Conservation (phyloP, 2,797 vertebrate species). For the Champsocephalus gunnari region DNA sequence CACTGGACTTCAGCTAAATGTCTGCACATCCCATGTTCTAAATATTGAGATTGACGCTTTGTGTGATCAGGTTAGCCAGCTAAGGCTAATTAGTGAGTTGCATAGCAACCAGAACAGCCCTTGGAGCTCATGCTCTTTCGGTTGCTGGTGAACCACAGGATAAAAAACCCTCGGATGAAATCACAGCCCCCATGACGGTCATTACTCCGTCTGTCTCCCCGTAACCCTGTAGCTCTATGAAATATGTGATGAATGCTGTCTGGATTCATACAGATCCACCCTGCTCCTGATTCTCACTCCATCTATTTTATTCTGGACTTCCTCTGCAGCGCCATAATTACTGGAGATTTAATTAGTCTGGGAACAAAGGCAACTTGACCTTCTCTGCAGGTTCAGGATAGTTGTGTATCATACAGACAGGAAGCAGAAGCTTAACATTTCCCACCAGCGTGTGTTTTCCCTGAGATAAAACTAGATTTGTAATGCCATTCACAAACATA, state of each 20-base stretch:
- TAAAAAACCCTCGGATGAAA: slow-evolving; percentile 29
- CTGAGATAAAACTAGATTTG: background rate
- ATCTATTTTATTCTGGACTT: slow-evolving; percentile 40
- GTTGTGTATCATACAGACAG: slow-evolving; percentile 32
- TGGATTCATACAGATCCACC: slow-evolving; percentile 32
- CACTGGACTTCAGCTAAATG: no score
- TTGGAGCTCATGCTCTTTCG: slow-evolving; percentile 51
- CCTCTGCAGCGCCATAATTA: slow-evolving; percentile 66
- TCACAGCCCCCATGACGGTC: slow-evolving; percentile 27
- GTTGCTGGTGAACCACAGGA: slow-evolving; percentile 34
- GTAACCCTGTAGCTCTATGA: slow-evolving; percentile 8
- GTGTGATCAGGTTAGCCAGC: slow-evolving; percentile 61
- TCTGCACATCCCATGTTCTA: no score
- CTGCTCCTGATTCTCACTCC: slow-evolving; percentile 34
- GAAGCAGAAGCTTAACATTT: slow-evolving; percentile 25
- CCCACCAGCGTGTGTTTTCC: background rate
- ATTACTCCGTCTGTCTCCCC: slow-evolving; percentile 11
- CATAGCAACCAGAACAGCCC: slow-evolving; percentile 72
- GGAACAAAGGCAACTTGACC: slow-evolving; percentile 74
- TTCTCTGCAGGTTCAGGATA: slow-evolving; percentile 54
- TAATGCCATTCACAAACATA: no score
- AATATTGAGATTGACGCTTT: slow-evolving; percentile 23
- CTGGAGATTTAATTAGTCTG: slow-evolving; percentile 74
- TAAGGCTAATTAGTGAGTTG: slow-evolving; percentile 67
- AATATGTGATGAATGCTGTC: slow-evolving; percentile 45